Evolutionary conservation across 1,140 invertebrate species (phyloP), one percentile per base, ranked within the genome.

Genomic region (Nixonia krombeini): DNA sequence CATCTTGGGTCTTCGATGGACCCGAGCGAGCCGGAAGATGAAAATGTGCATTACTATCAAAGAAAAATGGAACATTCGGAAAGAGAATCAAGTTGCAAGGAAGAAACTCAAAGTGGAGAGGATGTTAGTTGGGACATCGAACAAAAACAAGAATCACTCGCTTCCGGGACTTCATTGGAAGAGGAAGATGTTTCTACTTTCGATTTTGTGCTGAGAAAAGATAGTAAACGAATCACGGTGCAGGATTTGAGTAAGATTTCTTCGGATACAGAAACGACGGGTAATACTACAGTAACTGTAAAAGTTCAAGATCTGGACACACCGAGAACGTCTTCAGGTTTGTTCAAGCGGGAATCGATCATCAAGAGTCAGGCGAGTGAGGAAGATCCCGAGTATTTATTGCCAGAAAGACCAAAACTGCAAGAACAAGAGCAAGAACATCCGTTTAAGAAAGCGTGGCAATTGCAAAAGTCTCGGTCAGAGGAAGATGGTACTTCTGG

Each of bases 401-500:
- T 85, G 1, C 82, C 82, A 2, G 83, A 85, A 44, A 74, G 83
- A 21, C 83, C 83, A 0, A 85, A 85, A 25, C 38, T 85, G 0
- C 73, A 84, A 12, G 82, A 85, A 42, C 83, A 85, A 45, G 83
- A 84, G 9, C 70, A 82, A 10, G 82, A 84, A 38, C 83, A 85
- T 73, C 83, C 83, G 0, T 84, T 85, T 13, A 84, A 84, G 45
- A 85, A 83, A 29, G 83, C 83, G 4, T 85, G 83, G 83, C 83
- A 85, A 38, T 65, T 82, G 67, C 83, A 85, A 28, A 85, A 85
- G 12, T 85, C 83, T 2, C 63, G 76, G 10, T 85, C 83, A 0
- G 83, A 85, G 13, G 83, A 85, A 18, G 83, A 85, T 12, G 78
- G 80, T n/a, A 70, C 72, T 0, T 45, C 70, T 3, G 74, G 69